Conservation (phyloP, 2,797 vertebrate genomes). For the Phoxinus dragarum region DNA sequence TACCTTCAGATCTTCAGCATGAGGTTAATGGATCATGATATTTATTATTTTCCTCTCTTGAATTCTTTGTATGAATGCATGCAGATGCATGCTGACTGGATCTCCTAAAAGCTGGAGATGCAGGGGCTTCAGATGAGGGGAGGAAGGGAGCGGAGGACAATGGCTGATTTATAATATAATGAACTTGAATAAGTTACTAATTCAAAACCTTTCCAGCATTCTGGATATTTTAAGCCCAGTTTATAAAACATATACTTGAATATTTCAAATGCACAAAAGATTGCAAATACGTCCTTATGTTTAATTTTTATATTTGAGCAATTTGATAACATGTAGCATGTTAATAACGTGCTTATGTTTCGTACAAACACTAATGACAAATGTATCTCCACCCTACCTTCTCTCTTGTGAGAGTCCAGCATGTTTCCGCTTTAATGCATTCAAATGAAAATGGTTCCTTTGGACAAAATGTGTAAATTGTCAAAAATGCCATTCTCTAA, state of each 20-base stretch:
- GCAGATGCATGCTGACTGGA: constrained; percentile 81
- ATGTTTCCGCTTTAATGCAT: constrained; percentile 76
- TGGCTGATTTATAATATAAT: neutral
- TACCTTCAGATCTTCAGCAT: constrained; percentile 71
- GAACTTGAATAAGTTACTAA: neutral
- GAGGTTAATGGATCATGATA: constrained; percentile 72
- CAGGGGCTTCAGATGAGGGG: constrained; percentile 77
- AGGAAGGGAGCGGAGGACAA: constrained; percentile 28
- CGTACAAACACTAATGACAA: constrained; percentile 53
- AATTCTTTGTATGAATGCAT: constrained; percentile 84
- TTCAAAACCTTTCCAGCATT: constrained; percentile 4
- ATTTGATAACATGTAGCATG: constrained; percentile 65
- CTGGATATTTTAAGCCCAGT: neutral
- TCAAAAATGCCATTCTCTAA: constrained; percentile 63
- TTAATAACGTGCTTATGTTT: constrained; percentile 60
- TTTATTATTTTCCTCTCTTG: constrained; percentile 74
- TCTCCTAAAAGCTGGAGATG: constrained; percentile 73
- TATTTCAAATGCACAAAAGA: neutral
- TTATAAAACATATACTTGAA: neutral
- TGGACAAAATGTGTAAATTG: constrained; percentile 18
- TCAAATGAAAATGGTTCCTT: constrained; percentile 52
- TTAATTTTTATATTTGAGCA: constrained; percentile 58
- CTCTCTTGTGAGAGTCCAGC: constrained; percentile 77
- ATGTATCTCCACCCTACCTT: constrained; percentile 69
- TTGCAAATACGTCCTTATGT: neutral